Base-by-base conservation (phyloP, 2,113 vertebrate genomes). In the Stigmatopora argus region DNA sequence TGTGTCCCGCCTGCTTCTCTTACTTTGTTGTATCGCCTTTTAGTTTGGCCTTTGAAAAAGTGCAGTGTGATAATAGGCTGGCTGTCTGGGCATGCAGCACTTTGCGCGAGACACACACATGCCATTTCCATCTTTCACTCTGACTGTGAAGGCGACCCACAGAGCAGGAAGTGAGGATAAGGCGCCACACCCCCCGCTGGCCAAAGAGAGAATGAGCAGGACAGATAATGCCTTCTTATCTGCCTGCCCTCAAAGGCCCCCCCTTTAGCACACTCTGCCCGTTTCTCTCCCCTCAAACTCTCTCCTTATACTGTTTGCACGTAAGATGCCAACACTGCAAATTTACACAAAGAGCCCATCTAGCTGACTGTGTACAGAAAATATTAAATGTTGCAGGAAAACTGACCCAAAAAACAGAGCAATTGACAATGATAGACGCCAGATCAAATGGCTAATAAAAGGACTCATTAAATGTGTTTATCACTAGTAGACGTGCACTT, bases 161-260 rank as follows among this genome's bases (percentile, higher is more conserved):
- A 66, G 74, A 85, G 83, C 73, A 74, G 76, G 72, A 75, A 79
- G 81, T 60, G 71, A 76, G 73, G 80, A 84, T 72, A 83, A 83
- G 73, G 73, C 63, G 8, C 67, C 76, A 79, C 78, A 79, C 80
- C 78, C 83, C 84, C 86, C 75, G 69, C 80, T 82, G 83, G 78
- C 74, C 68, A 79, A 77, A 77, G 72, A 74, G 66, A 77, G 83
- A 87, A 81, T 82, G 81, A 88, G 83, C 73, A 67, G 77, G 73
- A 82, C 65, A 80, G 78, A 88, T 86, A 85, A 86, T 82, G 78
- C 77, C 75, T 71, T 73, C 73, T 85, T 82, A 85, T 85, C 86
- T 71, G 23, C 62, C 67, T 56, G 66, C 49, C 58, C 57, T 57
- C 64, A 52, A 53, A 57, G 38, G 62, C 19, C 68, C 65, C 63